phyloP scores from a whole-genome alignment of 2,113 vertebrate genomes.

The Brevimyrus niger region DNA sequence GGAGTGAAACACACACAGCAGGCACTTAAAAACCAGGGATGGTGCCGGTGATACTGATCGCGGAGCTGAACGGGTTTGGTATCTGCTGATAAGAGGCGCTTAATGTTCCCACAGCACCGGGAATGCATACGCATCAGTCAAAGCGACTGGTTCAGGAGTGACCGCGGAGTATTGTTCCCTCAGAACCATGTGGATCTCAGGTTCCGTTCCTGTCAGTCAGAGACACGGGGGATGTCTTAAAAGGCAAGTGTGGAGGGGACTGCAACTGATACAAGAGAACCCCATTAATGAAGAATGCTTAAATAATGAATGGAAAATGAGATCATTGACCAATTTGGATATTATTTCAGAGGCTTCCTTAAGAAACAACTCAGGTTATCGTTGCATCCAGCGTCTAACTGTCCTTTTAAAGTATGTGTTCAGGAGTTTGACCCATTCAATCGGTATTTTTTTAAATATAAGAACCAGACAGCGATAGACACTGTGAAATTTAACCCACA shows the following conservation, averaged over 20 bases:
- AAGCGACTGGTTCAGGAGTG: not conserved
- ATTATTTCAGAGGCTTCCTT: not conserved
- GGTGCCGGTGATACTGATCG: not conserved
- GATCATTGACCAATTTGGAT: not conserved
- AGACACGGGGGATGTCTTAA: not conserved
- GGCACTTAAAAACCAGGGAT: not conserved
- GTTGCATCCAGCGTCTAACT: not conserved
- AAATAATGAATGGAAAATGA: not conserved
- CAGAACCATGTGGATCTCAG: not conserved
- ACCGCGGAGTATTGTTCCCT: not conserved
- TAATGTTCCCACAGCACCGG: not conserved
- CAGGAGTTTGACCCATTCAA: not conserved
- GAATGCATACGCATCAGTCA: not conserved
- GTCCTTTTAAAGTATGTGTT: not conserved
- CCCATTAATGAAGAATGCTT: not conserved
- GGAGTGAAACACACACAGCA: not conserved
- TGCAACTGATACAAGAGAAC: not conserved
- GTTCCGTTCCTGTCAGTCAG: not conserved
- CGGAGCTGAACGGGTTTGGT: not conserved
- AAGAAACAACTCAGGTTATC: not conserved
- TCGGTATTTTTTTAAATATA: not conserved
- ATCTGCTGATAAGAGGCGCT: not conserved
- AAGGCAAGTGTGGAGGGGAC: not conserved
- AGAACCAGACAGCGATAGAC: too few relatives aligned
- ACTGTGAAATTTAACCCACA: too few relatives aligned